These are phyloP conservation scores for Mohoua ochrocephala DNA, from an alignment of 2,113 vertebrate species.

Conservation along the genomic window DNA sequence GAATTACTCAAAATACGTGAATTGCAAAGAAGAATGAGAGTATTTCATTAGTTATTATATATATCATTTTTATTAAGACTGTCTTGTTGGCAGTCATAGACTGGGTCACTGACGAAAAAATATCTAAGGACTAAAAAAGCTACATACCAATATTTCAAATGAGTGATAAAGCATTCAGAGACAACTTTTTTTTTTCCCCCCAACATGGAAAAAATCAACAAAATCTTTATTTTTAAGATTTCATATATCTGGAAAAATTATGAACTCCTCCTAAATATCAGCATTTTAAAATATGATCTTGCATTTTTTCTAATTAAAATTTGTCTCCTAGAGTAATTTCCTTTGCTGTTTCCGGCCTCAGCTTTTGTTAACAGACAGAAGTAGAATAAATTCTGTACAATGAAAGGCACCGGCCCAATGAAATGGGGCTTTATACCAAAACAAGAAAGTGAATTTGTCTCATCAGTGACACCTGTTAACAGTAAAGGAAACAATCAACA, in stretches of 20 bases:
- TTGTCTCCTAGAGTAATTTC: not conserved
- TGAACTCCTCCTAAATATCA: not conserved
- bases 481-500: not conserved
- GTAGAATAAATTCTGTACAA: not conserved
- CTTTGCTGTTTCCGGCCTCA: not conserved
- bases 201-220: not conserved
- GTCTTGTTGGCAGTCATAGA: not conserved
- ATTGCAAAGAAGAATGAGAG: not conserved
- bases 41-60: not conserved
- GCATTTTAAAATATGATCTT: not conserved
- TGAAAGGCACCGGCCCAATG: not conserved
- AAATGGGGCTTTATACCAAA: not conserved
- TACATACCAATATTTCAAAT: not conserved
- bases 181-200: accelerated
- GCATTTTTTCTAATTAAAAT: not conserved
- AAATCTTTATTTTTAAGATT: not conserved
- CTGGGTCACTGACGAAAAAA: not conserved
- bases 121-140: not conserved
- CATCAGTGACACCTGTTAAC: not conserved
- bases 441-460: not conserved
- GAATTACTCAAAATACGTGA: not conserved
- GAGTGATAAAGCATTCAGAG: not conserved
- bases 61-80: not conserved
- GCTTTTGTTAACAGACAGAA: not conserved
- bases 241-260: not conserved